Evolutionary conservation across 2,797 vertebrate genomes (phyloP).

Genomic region (Spheniscus humboldti): DNA sequence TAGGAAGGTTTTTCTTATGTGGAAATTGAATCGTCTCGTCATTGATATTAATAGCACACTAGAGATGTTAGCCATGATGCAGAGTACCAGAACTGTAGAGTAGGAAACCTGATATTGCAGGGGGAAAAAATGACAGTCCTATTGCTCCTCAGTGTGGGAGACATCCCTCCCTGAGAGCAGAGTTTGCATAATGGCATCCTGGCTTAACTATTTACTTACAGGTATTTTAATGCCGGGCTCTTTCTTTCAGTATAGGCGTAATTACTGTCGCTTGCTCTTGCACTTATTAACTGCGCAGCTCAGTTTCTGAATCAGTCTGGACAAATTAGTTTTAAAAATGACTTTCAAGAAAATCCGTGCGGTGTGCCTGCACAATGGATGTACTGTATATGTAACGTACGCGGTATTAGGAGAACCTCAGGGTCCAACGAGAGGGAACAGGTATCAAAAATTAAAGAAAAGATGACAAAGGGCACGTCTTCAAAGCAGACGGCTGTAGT

Average conservation of each 20-base stretch:
- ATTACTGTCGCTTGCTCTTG: constrained; percentile 46
- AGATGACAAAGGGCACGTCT: constrained; percentile 22
- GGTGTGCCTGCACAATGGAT: background rate
- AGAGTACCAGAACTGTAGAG: constrained; percentile 66
- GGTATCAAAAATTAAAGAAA: background rate
- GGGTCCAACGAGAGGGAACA: background rate
- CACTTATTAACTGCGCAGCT: constrained; percentile 44
- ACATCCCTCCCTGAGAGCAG: constrained; percentile 72
- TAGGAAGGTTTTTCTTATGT: constrained; percentile 77
- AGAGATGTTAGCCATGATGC: constrained; percentile 80
- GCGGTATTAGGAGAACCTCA: background rate
- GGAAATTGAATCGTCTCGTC: constrained; percentile 84
- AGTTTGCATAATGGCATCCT: constrained; percentile 75
- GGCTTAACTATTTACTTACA: constrained; percentile 67
- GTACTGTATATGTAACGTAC: background rate
- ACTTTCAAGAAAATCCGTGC: constrained; percentile 18
- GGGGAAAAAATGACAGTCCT: constrained; percentile 74
- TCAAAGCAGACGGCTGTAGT: background rate
- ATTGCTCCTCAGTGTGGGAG: constrained; percentile 72
- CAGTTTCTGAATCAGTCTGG: constrained; percentile 33
- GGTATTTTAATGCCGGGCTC: constrained; percentile 64
- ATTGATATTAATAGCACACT: constrained; percentile 88
- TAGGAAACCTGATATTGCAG: constrained; percentile 80
- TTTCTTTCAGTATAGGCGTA: constrained; percentile 55
- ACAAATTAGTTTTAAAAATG: constrained; percentile 32